A percentile compares a stretch with the other conserved stretches of the same genome.
Conservation (phyloP, 2,113 vertebrate genomes). For the Procavia capensis region DNA sequence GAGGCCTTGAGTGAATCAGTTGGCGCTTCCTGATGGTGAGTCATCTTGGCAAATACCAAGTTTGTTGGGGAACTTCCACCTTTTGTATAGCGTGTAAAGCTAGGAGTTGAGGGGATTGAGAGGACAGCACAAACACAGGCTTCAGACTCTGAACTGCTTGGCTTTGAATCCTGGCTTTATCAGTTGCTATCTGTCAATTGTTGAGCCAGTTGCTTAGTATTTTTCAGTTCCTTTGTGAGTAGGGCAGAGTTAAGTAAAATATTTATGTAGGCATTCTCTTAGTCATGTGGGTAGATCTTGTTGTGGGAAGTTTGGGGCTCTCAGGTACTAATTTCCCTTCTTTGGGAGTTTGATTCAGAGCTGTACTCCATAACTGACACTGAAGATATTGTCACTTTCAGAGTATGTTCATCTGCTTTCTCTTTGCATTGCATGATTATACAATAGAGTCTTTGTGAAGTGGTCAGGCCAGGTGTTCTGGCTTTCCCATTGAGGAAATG, state of each 20-base stretch:
- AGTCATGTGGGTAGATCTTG: fast-evolving
- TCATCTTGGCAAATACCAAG: no score
- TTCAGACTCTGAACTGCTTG: background rate
- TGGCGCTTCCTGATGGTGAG: background rate
- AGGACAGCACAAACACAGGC: background rate
- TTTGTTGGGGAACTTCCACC: background rate
- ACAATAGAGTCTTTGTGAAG: background rate
- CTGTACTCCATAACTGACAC: background rate
- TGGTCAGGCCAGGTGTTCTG: background rate
- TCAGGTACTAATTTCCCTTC: background rate
- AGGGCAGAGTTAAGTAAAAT: background rate
- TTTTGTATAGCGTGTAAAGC: background rate
- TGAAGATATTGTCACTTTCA: background rate
- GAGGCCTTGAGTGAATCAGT: background rate
- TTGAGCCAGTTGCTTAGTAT: background rate
- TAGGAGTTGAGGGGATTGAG: background rate
- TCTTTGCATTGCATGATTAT: background rate
- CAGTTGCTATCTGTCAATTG: background rate
- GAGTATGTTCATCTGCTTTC: background rate
- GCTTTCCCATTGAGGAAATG: background rate
- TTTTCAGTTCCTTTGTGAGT: background rate
- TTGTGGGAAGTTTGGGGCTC: background rate
- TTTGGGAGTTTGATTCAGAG: background rate
- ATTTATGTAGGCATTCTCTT: background rate
- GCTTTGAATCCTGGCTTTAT: background rate